Percentiles rank a stretch among this genome's conserved stretches.
These are phyloP conservation scores for Theonella swinhoei DNA, from an alignment of 37 sponge, comb jelly and placozoan genomes.

Conservation along the genomic window DNA sequence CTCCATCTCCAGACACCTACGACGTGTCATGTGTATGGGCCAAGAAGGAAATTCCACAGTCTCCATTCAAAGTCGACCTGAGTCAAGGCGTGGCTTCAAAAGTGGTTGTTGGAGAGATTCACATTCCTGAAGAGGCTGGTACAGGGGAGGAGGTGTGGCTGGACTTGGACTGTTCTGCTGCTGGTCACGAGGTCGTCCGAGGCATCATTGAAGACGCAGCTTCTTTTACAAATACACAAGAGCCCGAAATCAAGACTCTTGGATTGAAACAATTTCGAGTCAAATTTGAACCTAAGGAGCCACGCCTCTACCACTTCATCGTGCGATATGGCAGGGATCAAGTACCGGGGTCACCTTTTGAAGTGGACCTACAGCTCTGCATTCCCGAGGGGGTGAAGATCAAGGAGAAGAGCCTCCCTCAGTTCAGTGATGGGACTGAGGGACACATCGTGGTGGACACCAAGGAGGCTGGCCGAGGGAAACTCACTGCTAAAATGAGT, in stretches of 20 bases:
- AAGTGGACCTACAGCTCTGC: conserved; percentile 16
- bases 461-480: conserved; percentile 36
- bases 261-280: conserved; percentile 8
- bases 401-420: conserved; percentile 13
- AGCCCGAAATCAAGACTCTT: conserved; percentile 15
- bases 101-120: conserved; percentile 27
- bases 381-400: conserved; percentile 9
- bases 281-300: conserved; percentile 25
- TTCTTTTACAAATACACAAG: neutral
- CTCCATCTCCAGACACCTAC: conserved; percentile 26
- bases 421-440: neutral
- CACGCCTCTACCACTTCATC: conserved; percentile 21
- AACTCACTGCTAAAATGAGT: conserved; percentile 17
- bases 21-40: conserved; percentile 32
- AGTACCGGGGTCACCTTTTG: conserved; percentile 46
- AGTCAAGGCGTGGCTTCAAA: conserved; percentile 21
- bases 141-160: conserved; percentile 6
- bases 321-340: conserved; percentile 23
- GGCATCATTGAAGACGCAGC: neutral
- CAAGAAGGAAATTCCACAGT: conserved; percentile 40
- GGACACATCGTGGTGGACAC: conserved; percentile 4
- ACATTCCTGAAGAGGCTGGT: conserved; percentile 18
- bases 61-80: conserved; percentile 56
- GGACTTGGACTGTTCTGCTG: conserved; percentile 8
- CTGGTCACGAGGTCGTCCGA: neutral